Conservation (phyloP, 2,113 vertebrate species). For the Numenius arquata region DNA sequence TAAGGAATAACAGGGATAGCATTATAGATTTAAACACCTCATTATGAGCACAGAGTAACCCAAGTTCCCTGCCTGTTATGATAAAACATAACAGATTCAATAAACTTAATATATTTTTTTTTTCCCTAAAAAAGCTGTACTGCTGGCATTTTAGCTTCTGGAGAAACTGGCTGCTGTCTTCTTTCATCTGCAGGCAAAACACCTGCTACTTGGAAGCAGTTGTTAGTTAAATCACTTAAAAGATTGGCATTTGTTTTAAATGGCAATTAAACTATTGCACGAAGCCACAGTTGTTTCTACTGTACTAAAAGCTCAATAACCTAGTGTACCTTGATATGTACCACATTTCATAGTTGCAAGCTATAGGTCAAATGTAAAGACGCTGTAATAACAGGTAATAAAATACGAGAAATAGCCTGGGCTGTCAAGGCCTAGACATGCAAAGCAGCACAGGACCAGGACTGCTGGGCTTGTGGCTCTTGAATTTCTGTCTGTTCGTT, state of each 20-base stretch:
- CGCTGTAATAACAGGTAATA: conserved; percentile 43
- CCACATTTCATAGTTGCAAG: conserved; percentile 19
- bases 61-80: not conserved
- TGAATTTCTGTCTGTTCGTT: not conserved
- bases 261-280: conserved; percentile 30
- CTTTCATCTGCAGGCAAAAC: conserved; percentile 39
- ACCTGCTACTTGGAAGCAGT: conserved; percentile 31
- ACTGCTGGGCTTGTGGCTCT: not conserved
- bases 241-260: conserved; percentile 27
- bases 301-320: conserved; percentile 41
- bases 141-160: not conserved
- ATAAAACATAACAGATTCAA: not conserved
- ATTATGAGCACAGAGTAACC: not conserved
- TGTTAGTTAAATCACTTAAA: conserved; percentile 27
- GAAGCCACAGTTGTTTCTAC: conserved; percentile 39
- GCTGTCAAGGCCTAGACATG: not conserved
- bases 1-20: not conserved
- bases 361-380: conserved; percentile 45
- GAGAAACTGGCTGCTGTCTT: conserved; percentile 16
- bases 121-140: not conserved
- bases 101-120: not conserved
- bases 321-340: conserved; percentile 17
- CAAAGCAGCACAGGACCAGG: not conserved
- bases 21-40: not conserved
- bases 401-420: conserved; percentile 21